Conservation (phyloP, 2,113 vertebrate genomes). For the Pyrgilauda ruficollis region DNA sequence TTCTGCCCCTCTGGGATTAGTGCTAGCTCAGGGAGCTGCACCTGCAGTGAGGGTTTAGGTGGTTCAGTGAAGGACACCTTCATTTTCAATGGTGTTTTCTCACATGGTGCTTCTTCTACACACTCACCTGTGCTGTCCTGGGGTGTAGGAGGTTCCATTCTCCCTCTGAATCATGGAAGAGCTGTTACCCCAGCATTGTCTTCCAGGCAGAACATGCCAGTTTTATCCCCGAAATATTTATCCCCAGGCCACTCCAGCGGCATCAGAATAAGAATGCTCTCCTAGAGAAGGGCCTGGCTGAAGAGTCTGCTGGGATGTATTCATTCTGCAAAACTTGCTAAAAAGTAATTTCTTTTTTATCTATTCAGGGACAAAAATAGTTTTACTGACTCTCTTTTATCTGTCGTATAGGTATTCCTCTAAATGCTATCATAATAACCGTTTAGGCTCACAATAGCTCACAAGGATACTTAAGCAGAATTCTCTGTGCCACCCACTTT, state of each 20-base stretch:
- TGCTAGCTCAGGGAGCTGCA: background rate
- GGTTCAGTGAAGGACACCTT: background rate
- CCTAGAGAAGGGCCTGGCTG: background rate
- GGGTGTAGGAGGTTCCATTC: background rate
- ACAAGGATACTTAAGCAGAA: slow-evolving; percentile 55
- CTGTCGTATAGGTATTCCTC: slow-evolving; percentile 42
- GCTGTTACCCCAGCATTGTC: background rate
- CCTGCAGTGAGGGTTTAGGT: background rate
- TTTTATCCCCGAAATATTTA: background rate
- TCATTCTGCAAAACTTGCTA: background rate
- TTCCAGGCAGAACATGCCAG: background rate
- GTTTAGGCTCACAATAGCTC: slow-evolving; percentile 45
- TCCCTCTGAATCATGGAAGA: background rate
- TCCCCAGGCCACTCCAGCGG: background rate
- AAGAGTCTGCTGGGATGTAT: background rate
- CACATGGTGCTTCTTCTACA: background rate
- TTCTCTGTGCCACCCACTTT: slow-evolving; percentile 52
- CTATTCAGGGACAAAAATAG: slow-evolving; percentile 16
- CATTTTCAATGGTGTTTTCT: background rate
- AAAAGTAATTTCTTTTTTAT: slow-evolving; percentile 44
- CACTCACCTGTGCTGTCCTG: accelerated
- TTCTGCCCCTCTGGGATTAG: background rate
- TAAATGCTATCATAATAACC: slow-evolving; percentile 45
- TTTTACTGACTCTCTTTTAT: slow-evolving; percentile 42
- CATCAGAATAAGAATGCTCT: background rate